Conservation (phyloP, 2,113 vertebrate species). For the Lasiurus borealis region DNA sequence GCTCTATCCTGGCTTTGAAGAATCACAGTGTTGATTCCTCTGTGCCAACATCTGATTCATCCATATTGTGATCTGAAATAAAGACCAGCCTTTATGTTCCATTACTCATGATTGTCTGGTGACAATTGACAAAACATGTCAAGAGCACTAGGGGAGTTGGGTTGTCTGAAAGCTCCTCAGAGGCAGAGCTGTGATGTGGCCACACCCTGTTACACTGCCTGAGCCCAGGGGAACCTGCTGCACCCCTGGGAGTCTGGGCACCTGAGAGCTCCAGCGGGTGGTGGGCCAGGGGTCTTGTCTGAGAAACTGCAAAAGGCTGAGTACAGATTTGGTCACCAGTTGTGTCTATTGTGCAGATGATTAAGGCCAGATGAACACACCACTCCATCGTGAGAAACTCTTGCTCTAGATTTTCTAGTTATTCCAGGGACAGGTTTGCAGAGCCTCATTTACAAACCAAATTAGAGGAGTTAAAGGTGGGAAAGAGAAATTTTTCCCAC, state of each 20-base stretch:
- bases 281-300: neutral
- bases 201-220: neutral
- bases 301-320: neutral
- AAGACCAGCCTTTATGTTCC: neutral
- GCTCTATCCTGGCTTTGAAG: neutral
- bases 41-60: neutral
- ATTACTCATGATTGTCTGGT: neutral
- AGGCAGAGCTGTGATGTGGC: neutral
- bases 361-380: neutral
- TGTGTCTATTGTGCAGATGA: neutral
- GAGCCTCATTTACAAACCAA: neutral
- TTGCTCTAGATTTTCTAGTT: neutral
- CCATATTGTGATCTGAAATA: neutral
- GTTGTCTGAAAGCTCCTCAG: neutral
- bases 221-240: neutral
- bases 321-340: neutral
- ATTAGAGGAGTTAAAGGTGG: neutral
- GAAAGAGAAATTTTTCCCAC: neutral
- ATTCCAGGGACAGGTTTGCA: neutral
- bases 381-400: neutral
- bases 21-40: neutral
- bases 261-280: neutral
- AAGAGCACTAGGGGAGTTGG: neutral
- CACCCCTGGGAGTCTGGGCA: neutral
- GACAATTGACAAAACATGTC: neutral